Conservation (phyloP, 2,797 vertebrate genomes). For the Nyctalus aviator region DNA sequence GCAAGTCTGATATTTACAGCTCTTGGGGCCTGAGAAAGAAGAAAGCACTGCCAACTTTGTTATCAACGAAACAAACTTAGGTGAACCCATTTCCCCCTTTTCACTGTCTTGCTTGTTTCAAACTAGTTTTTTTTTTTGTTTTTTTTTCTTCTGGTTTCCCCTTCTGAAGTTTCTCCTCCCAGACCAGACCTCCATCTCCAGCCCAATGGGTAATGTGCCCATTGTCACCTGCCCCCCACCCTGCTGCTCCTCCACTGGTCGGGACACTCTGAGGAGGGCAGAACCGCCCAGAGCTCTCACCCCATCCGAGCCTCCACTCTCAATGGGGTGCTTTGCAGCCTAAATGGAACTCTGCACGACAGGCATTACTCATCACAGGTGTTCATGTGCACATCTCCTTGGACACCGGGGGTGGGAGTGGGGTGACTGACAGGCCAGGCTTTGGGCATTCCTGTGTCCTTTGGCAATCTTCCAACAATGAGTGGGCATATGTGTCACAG, state of each 20-base stretch:
- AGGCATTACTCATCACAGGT: neutral
- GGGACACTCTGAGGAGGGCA: neutral
- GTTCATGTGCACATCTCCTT: neutral
- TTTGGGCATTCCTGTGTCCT: neutral
- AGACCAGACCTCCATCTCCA: neutral
- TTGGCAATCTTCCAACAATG: neutral
- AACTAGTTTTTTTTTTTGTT: neutral
- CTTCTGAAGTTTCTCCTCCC: neutral
- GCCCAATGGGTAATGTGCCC: neutral
- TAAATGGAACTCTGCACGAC: neutral
- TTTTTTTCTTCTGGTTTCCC: neutral
- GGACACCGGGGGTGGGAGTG: neutral
- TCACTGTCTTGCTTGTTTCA: neutral
- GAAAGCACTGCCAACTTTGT: neutral
- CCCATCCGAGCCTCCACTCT: neutral
- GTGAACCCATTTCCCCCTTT: neutral
- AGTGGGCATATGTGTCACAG: neutral
- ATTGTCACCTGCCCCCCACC: neutral
- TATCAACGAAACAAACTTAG: neutral
- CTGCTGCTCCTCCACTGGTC: neutral
- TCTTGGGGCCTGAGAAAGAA: neutral
- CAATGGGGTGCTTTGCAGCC: neutral
- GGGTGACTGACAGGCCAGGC: neutral
- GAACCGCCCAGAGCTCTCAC: neutral
- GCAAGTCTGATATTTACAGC: neutral